Conservation (phyloP, 2,888 invertebrate species). For the Lasioglossum malachurum region DNA sequence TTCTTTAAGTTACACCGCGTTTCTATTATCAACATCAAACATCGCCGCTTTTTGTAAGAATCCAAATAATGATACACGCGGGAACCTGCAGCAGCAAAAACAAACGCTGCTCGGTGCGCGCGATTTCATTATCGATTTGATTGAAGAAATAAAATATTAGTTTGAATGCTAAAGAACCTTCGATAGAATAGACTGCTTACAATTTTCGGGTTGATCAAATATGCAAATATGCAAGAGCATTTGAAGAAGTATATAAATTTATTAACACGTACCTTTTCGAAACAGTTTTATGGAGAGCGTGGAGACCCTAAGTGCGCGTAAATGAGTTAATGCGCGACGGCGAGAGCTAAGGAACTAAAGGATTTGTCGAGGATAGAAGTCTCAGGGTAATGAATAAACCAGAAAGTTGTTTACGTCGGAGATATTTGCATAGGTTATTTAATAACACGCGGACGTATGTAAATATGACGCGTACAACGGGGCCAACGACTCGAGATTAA, state of each 20-base stretch:
- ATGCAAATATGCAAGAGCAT: too few relatives aligned
- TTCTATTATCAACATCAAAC: neutral
- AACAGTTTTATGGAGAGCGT: neutral
- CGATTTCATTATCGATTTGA: neutral
- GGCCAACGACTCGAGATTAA: constrained; percentile 48
- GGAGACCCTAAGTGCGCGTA: neutral
- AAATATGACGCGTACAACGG: constrained; percentile 36
- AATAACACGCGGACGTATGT: constrained; percentile 42
- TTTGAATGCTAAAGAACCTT: too few relatives aligned
- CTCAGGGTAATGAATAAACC: neutral
- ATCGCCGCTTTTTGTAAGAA: neutral
- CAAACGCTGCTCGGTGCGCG: neutral
- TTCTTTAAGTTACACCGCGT: neutral
- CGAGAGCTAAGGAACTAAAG: neutral
- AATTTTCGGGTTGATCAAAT: too few relatives aligned
- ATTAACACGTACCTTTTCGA: neutral
- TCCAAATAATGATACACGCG: neutral
- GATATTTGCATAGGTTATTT: constrained; percentile 50
- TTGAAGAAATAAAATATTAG: neutral
- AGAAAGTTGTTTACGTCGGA: constrained; percentile 4
- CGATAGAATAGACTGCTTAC: too few relatives aligned
- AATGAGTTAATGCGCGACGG: neutral
- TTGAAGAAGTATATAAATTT: too few relatives aligned
- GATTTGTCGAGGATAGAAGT: neutral
- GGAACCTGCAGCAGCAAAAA: neutral